Base-by-base conservation (phyloP, 2,113 vertebrate species). In the Istiophorus platypterus region DNA sequence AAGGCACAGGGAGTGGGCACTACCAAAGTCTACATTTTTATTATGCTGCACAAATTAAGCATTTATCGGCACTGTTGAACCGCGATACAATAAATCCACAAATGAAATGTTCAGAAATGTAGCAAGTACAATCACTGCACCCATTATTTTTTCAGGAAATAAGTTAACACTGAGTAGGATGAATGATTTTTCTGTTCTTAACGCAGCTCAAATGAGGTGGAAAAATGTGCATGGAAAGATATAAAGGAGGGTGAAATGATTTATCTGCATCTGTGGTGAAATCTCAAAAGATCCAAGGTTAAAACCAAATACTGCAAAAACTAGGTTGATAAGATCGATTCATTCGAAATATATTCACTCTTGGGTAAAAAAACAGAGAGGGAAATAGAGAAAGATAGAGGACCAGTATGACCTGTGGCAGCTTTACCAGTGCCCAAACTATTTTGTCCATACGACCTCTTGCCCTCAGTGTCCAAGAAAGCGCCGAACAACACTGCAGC, bases 401-500 rank as follows among this genome's bases (percentile, higher is more conserved):
- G 59, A 10, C 22, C 7, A 37, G 22, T 29, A 31, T 71, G 34
- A 52, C 24, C 13, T 54, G 11, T 11, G n/a, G 47, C 37, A 67
- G 17, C 27, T 18, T 56, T 26, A 26, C 63, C n/a, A 57, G 49
- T 45, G 26, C 29, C 52, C 10, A 72, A 29, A 54, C 39, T 4
- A 64, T 62, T 63, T 62, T 57, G 20, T 37, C 68, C 4, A 42
- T 24, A 34, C 68, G 39, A 81, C 52, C 18, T 56, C 49, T 74
- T 65, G 61, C 58, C 26, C 34, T 72, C 63, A 34, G 22, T 52
- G 41, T 79, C 61, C 49, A 62, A 54, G 34, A 26, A 58, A 68
- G 52, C 54, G 57, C 13, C n/a, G 18, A 81, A 65, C 68, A 77
- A 64, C 34, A 64, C 64, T 49, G 47, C 77, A 64, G 63, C n/a